Conservation (phyloP, 1,140 invertebrate genomes). For the Branchinecta lindahli region DNA sequence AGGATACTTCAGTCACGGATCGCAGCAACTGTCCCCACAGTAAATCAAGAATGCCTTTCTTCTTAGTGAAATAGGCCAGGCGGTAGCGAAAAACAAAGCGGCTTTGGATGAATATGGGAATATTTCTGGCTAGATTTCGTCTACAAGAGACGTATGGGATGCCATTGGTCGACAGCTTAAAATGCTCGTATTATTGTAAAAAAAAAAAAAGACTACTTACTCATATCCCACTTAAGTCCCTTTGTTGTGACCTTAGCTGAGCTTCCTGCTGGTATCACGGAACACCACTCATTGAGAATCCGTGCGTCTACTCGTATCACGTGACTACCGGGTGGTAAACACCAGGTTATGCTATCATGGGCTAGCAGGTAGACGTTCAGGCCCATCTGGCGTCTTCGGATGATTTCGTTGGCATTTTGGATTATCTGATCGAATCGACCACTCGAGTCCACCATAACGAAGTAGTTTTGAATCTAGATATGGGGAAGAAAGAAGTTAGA, state of each 20-base stretch:
- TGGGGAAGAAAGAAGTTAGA: no score
- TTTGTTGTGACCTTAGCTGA: background rate
- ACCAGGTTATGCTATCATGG: background rate
- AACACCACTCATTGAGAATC: background rate
- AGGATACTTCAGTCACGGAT: no score
- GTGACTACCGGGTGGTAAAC: background rate
- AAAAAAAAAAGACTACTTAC: background rate
- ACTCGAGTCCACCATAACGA: background rate
- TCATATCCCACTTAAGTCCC: background rate
- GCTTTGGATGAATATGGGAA: no score
- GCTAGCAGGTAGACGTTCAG: background rate
- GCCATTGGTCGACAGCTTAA: no score
- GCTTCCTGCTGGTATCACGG: background rate
- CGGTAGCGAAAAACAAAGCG: no score
- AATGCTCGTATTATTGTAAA: background rate
- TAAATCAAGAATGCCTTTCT: no score
- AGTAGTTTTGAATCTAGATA: background rate
- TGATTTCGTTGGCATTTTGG: background rate
- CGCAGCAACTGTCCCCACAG: no score
- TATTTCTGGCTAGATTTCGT: no score
- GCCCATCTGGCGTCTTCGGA: background rate
- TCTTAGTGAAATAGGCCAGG: no score
- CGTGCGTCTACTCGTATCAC: background rate
- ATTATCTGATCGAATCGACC: background rate
- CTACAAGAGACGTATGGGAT: no score